phyloP scores from a whole-genome alignment of 1,140 invertebrate genomes.

The Pteromalus puparum region DNA sequence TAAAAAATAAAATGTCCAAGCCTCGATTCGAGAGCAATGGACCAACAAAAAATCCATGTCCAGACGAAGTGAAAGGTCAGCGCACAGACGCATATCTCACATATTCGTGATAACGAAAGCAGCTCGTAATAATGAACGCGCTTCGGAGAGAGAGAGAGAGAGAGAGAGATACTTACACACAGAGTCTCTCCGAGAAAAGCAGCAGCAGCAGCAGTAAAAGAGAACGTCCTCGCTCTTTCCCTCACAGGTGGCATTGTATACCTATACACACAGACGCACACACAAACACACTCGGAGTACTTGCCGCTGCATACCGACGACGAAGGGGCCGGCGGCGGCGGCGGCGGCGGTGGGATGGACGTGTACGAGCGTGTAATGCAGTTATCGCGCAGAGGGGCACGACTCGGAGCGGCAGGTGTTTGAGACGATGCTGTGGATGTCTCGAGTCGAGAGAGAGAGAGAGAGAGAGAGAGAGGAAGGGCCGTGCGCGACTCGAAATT shows the following conservation, averaged over 20 bases:
- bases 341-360: background rate
- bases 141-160: background rate
- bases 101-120: slow-evolving; percentile 36
- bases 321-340: background rate
- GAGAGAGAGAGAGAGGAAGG: background rate
- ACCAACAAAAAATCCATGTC: background rate
- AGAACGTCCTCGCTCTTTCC: slow-evolving; percentile 32
- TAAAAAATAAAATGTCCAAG: background rate
- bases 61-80: slow-evolving; percentile 41
- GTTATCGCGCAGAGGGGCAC: background rate
- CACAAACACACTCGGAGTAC: background rate
- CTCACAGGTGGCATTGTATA: background rate
- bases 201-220: background rate
- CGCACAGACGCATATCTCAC: background rate
- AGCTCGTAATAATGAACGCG: background rate
- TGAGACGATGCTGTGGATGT: background rate
- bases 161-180: background rate
- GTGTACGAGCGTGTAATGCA: background rate
- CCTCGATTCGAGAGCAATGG: background rate
- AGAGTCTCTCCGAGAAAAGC: background rate
- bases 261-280: background rate
- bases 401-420: background rate
- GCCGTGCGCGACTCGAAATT: background rate
- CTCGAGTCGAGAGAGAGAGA: background rate
- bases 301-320: background rate